A percentile compares a stretch with the other conserved stretches of the same genome.
phyloP scores from a whole-genome alignment of 37 sponge, comb jelly and placozoan species.

The Cladorhizidae sp. region DNA sequence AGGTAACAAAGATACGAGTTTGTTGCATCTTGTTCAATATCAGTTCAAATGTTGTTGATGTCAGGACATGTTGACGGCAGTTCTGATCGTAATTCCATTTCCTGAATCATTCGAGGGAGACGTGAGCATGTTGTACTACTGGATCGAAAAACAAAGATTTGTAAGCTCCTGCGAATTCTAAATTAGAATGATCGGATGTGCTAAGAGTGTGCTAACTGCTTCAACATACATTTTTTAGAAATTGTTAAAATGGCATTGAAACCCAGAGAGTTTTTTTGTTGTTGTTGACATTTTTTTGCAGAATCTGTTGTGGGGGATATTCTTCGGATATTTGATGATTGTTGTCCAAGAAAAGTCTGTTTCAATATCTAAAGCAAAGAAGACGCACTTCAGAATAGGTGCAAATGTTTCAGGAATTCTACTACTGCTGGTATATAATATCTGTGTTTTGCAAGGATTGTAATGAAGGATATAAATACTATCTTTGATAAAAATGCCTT shows the following conservation, averaged over 20 bases:
- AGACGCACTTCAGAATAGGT: not conserved
- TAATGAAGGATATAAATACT: too few relatives aligned
- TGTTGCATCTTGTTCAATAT: not conserved
- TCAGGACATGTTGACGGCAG: not conserved
- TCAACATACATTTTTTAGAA: not conserved
- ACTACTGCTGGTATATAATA: not conserved
- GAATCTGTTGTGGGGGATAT: constrained; percentile 7
- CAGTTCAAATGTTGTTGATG: not conserved
- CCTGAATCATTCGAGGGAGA: not conserved
- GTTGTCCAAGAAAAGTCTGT: not conserved
- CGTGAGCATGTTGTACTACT: not conserved
- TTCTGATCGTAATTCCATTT: not conserved
- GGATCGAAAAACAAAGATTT: constrained; percentile 30
- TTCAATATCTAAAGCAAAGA: not conserved
- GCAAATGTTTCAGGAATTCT: not conserved
- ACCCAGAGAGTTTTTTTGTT: not conserved
- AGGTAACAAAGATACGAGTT: not conserved
- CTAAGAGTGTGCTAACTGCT: not conserved
- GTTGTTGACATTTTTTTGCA: not conserved
- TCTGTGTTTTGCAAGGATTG: not conserved
- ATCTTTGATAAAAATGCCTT: too few relatives aligned
- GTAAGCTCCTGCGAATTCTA: not conserved
- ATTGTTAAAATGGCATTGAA: not conserved
- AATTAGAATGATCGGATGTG: not conserved
- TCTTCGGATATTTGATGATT: not conserved